phyloP scores from a whole-genome alignment of 2,888 invertebrate genomes.

The Drosophila kanekoi region DNA sequence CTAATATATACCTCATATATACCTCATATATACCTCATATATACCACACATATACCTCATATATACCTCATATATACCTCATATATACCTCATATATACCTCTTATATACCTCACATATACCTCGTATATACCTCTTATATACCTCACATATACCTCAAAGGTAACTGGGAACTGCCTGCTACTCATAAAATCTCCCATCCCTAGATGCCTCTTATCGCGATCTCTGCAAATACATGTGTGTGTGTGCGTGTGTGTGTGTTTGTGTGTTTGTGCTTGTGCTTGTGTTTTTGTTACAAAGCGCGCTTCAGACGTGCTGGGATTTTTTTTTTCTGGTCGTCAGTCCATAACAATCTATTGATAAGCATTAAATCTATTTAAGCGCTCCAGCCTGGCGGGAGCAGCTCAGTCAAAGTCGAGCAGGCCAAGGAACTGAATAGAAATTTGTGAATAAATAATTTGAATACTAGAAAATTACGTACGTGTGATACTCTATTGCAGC shows the following conservation, averaged over 20 bases:
- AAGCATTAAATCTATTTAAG: conserved; percentile 36
- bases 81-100: no score
- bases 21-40: no score
- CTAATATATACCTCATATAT: no score
- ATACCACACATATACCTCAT: no score
- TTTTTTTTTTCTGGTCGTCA: conserved; percentile 1
- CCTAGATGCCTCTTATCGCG: conserved; percentile 27
- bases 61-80: no score
- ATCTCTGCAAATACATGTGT: not conserved
- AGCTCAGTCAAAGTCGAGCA: conserved; percentile 31
- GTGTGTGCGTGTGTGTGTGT: not conserved
- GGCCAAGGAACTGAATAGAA: conserved; percentile 9
- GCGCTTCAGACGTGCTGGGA: not conserved
- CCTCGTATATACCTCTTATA: no score
- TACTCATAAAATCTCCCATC: conserved; percentile 5
- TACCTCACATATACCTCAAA: no score
- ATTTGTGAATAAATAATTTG: not conserved
- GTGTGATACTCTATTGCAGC: conserved; percentile 32
- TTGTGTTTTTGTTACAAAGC: no score
- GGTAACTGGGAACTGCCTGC: not conserved
- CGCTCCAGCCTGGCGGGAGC: not conserved
- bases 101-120: no score
- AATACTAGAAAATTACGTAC: not conserved
- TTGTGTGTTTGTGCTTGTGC: not conserved
- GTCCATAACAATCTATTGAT: conserved; percentile 17